A percentile compares a stretch with the other conserved stretches of the same genome.
These are phyloP conservation scores for Luidia sarsii DNA, from an alignment of 53 echinoderm and acorn worm genomes.

Conservation along the genomic window DNA sequence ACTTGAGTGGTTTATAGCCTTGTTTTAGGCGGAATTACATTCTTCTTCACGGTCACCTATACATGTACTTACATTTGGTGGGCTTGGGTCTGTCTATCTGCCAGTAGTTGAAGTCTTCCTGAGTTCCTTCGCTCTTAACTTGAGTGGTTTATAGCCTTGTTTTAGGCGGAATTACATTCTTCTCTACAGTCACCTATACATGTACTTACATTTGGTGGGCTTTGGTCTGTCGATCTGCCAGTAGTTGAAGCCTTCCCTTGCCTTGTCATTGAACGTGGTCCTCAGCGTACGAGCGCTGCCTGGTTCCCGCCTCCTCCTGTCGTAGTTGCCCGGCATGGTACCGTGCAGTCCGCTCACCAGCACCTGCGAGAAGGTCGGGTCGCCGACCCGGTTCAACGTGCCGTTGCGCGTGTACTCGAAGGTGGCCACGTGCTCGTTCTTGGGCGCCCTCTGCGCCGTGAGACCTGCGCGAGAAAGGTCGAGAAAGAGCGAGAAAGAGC, in stretches of 20 bases:
- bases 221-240: constrained; percentile 95
- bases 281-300: constrained; percentile 42
- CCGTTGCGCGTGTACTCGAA: constrained; percentile 89
- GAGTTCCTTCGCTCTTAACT: too few relatives aligned
- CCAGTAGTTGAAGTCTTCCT: constrained; percentile 94
- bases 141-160: too few relatives aligned
- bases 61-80: constrained; percentile 92
- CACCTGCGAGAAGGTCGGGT: constrained; percentile 73
- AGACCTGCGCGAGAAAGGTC: constrained; percentile 42
- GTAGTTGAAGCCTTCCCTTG: constrained; percentile 87
- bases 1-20: too few relatives aligned
- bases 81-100: constrained; percentile 93
- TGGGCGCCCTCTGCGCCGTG: constrained; percentile 68
- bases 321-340: constrained; percentile 79
- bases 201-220: constrained; percentile 93
- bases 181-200: too few relatives aligned
- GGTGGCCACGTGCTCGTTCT: constrained; percentile 77
- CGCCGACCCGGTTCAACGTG: constrained; percentile 66
- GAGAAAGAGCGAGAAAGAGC: background rate
- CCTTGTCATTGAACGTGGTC: constrained; percentile 73
- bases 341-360: constrained; percentile 66
- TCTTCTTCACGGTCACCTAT: too few relatives aligned
- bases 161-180: too few relatives aligned
- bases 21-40: too few relatives aligned
- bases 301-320: constrained; percentile 40